phyloP scores from a whole-genome alignment of 2,797 vertebrate genomes.

The Helicolenus hilgendorfi region DNA sequence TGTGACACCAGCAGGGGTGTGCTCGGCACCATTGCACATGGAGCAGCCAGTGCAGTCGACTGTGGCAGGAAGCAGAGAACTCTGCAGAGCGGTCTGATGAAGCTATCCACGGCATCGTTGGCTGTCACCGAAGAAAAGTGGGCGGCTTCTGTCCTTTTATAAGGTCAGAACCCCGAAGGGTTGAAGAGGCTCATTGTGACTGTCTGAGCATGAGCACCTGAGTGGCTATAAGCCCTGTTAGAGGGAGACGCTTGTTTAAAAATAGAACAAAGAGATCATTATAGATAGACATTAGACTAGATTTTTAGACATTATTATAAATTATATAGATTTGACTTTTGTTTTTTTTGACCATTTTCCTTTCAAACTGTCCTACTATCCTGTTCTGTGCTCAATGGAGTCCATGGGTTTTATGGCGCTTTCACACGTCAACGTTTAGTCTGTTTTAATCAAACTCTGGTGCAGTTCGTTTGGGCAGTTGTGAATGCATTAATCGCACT shows the following conservation, averaged over 20 bases:
- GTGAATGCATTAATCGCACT: background rate
- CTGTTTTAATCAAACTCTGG: background rate
- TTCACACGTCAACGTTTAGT: background rate
- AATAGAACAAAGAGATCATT: slow-evolving; percentile 36
- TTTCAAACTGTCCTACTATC: background rate
- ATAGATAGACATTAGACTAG: background rate
- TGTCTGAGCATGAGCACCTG: slow-evolving; percentile 43
- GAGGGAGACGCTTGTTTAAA: slow-evolving; percentile 7
- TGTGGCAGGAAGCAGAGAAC: slow-evolving; percentile 44
- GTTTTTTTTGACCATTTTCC: background rate
- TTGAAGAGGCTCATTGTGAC: slow-evolving; percentile 44
- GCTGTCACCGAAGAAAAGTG: slow-evolving; percentile 68
- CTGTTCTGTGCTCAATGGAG: background rate
- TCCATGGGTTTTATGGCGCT: background rate
- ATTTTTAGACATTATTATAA: background rate
- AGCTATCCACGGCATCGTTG: slow-evolving; percentile 48
- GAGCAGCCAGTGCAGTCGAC: slow-evolving; percentile 55
- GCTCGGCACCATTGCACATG: slow-evolving; percentile 65
- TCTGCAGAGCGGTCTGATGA: slow-evolving; percentile 56
- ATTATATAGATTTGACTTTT: slow-evolving; percentile 28
- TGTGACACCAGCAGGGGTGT: slow-evolving; percentile 61
- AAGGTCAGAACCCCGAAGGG: slow-evolving; percentile 48
- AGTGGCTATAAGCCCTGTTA: slow-evolving; percentile 34
- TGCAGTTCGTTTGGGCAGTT: background rate
- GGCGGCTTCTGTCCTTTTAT: slow-evolving; percentile 48